Evolutionary conservation across 2,888 invertebrate genomes (phyloP).

Genomic region (Drosophila maculinotata): DNA sequence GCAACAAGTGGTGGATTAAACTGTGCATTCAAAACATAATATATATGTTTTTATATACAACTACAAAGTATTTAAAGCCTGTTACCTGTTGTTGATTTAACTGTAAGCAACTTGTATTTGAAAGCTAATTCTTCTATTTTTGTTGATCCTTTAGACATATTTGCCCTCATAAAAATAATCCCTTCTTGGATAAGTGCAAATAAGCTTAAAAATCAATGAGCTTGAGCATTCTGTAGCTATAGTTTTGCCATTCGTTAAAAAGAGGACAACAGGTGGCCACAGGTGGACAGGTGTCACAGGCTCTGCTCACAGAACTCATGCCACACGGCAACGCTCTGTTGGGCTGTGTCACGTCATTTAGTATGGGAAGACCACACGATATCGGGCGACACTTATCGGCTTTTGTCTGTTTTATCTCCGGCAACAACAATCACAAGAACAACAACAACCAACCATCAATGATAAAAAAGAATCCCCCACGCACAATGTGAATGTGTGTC

Average conservation of each 20-base stretch:
- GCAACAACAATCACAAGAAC: slow-evolving; percentile 15
- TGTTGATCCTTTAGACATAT: no score
- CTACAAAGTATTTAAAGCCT: slow-evolving; percentile 1
- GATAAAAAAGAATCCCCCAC: slow-evolving; percentile 32
- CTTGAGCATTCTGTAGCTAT: no score
- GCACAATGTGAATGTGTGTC: slow-evolving; percentile 4
- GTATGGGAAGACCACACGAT: slow-evolving; percentile 20
- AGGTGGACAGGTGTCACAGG: slow-evolving; percentile 35
- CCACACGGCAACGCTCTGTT: not conserved
- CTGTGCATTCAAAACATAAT: no score
- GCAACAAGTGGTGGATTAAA: not conserved
- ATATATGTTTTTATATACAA: no score
- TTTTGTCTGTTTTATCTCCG: slow-evolving; percentile 55
- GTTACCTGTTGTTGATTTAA: no score
- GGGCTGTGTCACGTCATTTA: slow-evolving; percentile 8
- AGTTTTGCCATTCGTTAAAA: not conserved
- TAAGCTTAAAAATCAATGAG: no score
- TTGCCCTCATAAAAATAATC: no score
- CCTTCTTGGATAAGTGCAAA: no score
- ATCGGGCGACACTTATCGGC: slow-evolving; percentile 57
- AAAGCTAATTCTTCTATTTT: no score
- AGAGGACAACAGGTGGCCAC: slow-evolving; percentile 13
- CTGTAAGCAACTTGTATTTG: no score
- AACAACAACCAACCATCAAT: no score
- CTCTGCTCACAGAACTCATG: not conserved